Base-by-base conservation (phyloP, 2,797 vertebrate species). In the Diplodus sargus region DNA sequence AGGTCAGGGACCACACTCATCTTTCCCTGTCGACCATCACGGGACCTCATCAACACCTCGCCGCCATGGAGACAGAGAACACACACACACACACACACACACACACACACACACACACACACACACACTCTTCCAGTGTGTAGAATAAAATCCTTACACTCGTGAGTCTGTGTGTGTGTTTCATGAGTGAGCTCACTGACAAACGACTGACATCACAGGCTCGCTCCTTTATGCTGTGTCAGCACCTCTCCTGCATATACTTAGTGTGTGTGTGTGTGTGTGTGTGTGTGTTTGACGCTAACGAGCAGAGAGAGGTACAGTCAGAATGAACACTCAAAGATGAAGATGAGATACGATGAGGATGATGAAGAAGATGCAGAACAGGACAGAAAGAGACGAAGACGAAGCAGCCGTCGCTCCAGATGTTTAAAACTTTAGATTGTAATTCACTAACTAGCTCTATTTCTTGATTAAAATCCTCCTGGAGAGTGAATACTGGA, bases 11-110 rank as follows among this genome's bases (percentile, higher is more conserved):
- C 71, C 20, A 72, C 62, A 42, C 34, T 70, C 28, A 56, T 75
- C 28, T 54, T 56, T 71, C 58, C 63, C n/a, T 9, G 25, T 23
- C 45, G 14, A 59, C 30, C 34, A 15, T 54, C 58, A 47, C 0
- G 42, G 66, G 77, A 78, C 59, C 64, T 78, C 62, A 62, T 87
- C 79, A 82, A 62, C 81, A 73, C 66, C 30, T 17, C 2, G 49
- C 58, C 80, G 79, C 70, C 62, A 71, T 84, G 61, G 42, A 3
- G 11, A 65, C 25, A 4, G 62, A 68, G 39, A 56, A 34, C 34
- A 34, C 48, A 66, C 72, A 59, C 71, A 73, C 42, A 62, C 23
- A 12, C 64, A 54, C 52, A 65, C 59, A 70, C 22, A 28, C 28
- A 28, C 28, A 28, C 28, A 28, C 28, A 28, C 25, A 34, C 34